These are phyloP conservation scores for Zhengitettix transpicula DNA, from an alignment of 2,888 invertebrate genomes.

Conservation along the genomic window DNA sequence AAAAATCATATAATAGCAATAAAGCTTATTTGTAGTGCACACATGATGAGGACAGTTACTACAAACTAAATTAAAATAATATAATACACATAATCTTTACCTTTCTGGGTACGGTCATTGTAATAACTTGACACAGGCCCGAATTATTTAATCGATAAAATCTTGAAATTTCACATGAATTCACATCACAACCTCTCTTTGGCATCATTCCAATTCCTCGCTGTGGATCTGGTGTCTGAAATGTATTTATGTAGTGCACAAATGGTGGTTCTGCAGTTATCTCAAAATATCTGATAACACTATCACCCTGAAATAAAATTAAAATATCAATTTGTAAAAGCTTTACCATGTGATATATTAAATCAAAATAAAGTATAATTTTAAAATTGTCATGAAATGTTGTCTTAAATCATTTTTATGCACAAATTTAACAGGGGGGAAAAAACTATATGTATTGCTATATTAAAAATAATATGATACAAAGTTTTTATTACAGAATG, in stretches of 20 bases:
- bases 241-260: constrained; percentile 92
- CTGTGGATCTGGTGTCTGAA: constrained; percentile 95
- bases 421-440: too few relatives aligned
- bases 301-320: constrained; percentile 55
- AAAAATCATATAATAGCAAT: neutral
- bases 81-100: constrained; percentile 22
- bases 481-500: too few relatives aligned
- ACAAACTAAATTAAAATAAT: neutral
- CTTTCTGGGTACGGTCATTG: constrained; percentile 97
- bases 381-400: too few relatives aligned
- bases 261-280: constrained; percentile 87
- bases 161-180: constrained; percentile 83
- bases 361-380: too few relatives aligned
- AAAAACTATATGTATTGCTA: too few relatives aligned
- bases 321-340: neutral
- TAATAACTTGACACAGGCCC: constrained; percentile 82
- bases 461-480: too few relatives aligned
- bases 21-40: neutral
- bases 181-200: constrained; percentile 89
- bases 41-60: neutral
- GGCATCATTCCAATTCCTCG: constrained; percentile 96
- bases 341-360: too few relatives aligned
- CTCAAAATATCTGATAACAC: constrained; percentile 88
- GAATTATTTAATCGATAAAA: constrained; percentile 93
- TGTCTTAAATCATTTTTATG: too few relatives aligned